Evolutionary conservation across 2,888 invertebrate genomes (phyloP), one percentile per base, ranked within the genome.

Genomic region (Pandemis corylana): DNA sequence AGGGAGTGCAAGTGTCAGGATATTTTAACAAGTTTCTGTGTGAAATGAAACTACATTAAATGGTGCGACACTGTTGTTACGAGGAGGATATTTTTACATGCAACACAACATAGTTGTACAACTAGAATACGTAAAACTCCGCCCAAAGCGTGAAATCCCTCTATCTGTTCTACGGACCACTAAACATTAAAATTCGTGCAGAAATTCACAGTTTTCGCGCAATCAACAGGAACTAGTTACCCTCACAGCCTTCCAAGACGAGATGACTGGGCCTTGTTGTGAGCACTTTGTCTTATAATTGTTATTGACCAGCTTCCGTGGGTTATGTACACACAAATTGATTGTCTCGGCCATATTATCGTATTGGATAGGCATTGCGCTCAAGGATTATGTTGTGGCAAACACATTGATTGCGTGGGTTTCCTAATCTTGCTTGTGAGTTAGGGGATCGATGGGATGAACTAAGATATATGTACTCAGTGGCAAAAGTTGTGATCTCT

Each of bases 321-420:
- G 15, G 15, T 9, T 56, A 5, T 7, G 15, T 15, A 20, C 20
- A 56, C 20, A 20, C 20, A 56, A 20, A 56, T 56, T 56, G 20
- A 9, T 56, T 56, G 20, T 20, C 15, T 20, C 7, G 53, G 15
- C 7, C 15, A 53, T 53, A 53, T 53, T 53, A 56, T 20, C 53
- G 9, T 20, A 20, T 56, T 20, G 53, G 53, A 56, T 56, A 56
- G 15, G 53, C 7, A 56, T 56, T 20, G 53, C 7, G 53, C 13
- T 56, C 53, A 56, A 56, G 53, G 20, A 15, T 20, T 56, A 56
- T 7, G 53, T 7, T 15, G 53, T 15, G 53, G 53, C 13, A 53
- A 53, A 53, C 15, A 53, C 53, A 53, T 15, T 53, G 15, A 53
- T 53, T 53, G 53, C 53, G 53, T 56, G 15, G 15, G 53, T 56